Evolutionary conservation across 2,797 vertebrate species (phyloP).

Genomic region (Hydrolagus colliei): DNA sequence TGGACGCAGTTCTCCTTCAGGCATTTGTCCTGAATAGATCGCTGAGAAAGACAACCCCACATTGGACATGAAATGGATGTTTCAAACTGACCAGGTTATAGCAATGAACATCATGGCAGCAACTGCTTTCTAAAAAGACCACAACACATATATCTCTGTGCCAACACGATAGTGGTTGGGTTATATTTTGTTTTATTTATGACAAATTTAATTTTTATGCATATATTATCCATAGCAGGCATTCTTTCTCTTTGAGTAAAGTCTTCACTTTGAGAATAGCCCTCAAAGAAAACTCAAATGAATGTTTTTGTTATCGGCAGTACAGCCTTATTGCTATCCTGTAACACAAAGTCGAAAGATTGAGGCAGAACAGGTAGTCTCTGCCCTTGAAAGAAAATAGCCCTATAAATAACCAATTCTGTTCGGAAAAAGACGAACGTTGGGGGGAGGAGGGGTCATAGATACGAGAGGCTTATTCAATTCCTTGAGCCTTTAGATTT

Average conservation of each 20-base stretch:
- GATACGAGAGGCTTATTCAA: no score
- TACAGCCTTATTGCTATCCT: not conserved
- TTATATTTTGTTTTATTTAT: not conserved
- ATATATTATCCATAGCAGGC: not conserved
- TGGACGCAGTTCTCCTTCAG: not conserved
- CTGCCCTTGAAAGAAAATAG: not conserved
- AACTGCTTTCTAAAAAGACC: not conserved
- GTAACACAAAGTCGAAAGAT: not conserved
- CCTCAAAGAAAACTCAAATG: not conserved
- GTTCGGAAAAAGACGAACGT: not conserved
- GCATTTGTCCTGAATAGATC: not conserved
- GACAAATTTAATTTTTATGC: not conserved
- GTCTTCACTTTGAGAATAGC: not conserved
- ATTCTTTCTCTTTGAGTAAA: not conserved
- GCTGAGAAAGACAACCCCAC: not conserved
- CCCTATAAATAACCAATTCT: not conserved
- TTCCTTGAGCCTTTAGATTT: not conserved
- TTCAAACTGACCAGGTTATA: not conserved
- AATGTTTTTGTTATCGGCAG: not conserved
- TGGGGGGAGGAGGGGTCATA: no score
- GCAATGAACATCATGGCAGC: not conserved
- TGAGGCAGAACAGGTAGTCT: not conserved
- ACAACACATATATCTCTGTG: not conserved
- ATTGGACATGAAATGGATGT: not conserved
- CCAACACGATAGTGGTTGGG: not conserved